Base-by-base conservation (phyloP, 2,888 invertebrate species). In the Lottia scabra region DNA sequence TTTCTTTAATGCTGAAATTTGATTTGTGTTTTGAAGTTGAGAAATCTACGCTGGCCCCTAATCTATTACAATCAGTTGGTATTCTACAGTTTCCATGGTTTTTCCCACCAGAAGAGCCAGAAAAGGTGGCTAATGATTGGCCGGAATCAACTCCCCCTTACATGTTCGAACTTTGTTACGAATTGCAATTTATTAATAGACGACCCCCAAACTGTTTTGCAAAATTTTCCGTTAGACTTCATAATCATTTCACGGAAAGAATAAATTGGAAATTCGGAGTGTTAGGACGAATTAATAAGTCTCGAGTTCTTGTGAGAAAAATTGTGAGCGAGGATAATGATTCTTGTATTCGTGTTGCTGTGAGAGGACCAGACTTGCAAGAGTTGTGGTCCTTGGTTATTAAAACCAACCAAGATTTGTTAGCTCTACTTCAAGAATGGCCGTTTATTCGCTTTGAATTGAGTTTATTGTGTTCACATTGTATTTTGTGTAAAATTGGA, bases 1-100 rank as follows among this genome's bases (percentile, higher is more conserved):
- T 84, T 38, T 72, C 70, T 15, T 78, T 85, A 8, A 85, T 86
- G 86, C 75, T 85, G 16, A 86, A 82, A 74, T 86, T 86, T 82
- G 84, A 84, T 68, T 79, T 86, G 16, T 86, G 86, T 68, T 86
- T 84, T 73, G 83, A 84, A 77, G 80, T 85, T 19, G 77, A 78
- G 2, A 79, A 78, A 19, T 73, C 78, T 1, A 70, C 76, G 0
- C 75, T 75, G 19, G 73, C 81, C 16, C 81, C 80, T 0, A 78
- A 75, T 13, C 77, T 81, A 5, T 68, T 82, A 16, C 82, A 80
- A 1, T 81, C 83, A 0, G 68, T 79, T 46, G 71, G 80, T 4
- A 78, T 84, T 45, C 75, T 85, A n/a, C 83, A 81, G 72, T 86
- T 85, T 71, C 86, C 86, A 45, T 86, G 86, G 86, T 85, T 85